Conservation (phyloP, 2,888 invertebrate species). For the Euproctis similis region DNA sequence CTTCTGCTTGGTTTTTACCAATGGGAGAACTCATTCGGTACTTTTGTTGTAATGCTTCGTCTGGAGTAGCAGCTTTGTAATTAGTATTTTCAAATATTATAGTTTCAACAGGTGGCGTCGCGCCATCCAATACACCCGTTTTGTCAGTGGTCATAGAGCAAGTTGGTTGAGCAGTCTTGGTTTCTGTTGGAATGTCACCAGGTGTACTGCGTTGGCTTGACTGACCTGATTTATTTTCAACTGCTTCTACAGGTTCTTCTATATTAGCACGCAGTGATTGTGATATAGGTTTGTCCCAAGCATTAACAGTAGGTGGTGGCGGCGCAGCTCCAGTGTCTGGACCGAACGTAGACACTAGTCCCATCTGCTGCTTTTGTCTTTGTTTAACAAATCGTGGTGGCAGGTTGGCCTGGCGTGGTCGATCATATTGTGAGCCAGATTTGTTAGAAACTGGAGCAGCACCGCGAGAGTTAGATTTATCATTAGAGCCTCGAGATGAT, state of each 20-base stretch:
- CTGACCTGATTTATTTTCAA: conserved; percentile 54
- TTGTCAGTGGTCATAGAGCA: conserved; percentile 61
- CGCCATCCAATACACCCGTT: conserved; percentile 79
- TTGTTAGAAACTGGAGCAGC: conserved; percentile 50
- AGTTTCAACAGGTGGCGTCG: conserved; percentile 88
- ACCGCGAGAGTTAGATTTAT: conserved; percentile 52
- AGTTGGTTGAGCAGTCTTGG: conserved; percentile 38
- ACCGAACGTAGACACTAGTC: conserved; percentile 53
- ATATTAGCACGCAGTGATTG: conserved; percentile 78
- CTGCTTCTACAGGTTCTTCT: conserved; percentile 45
- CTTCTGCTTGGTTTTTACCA: conserved; percentile 66
- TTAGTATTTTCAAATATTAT: conserved; percentile 95
- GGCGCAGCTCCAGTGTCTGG: conserved; percentile 75
- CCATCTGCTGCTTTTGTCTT: conserved; percentile 74
- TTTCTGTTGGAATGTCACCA: conserved; percentile 48
- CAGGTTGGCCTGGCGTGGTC: conserved; percentile 78
- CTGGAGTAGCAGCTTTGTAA: conserved; percentile 85
- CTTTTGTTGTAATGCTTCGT: conserved; percentile 79
- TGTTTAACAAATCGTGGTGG: conserved; percentile 88
- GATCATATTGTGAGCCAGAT: conserved; percentile 54
- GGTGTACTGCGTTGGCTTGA: conserved; percentile 66
- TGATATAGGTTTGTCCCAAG: conserved; percentile 90
- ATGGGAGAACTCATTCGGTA: conserved; percentile 63
- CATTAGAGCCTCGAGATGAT: conserved; percentile 54
- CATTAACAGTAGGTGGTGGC: conserved; percentile 84